phyloP scores from a whole-genome alignment of 2,888 invertebrate genomes.

The Tachina fera region DNA sequence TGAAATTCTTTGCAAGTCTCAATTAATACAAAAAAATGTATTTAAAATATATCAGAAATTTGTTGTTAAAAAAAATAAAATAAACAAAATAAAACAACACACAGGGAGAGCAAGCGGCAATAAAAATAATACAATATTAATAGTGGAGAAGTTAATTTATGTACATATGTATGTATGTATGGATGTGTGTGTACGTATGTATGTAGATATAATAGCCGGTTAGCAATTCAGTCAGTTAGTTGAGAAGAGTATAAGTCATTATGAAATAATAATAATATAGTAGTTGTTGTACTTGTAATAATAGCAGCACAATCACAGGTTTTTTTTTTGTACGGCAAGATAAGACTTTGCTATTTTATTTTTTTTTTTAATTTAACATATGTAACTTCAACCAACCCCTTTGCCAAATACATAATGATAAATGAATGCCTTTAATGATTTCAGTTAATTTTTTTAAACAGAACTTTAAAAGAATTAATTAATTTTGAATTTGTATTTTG shows the following conservation, averaged over 20 bases:
- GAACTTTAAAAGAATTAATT: background rate
- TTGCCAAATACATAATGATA: conserved; percentile 7
- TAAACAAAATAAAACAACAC: conserved; percentile 49
- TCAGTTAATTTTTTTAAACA: background rate
- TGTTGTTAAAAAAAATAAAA: conserved; percentile 57
- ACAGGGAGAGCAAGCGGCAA: conserved; percentile 28
- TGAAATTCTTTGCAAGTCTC: conserved; percentile 65
- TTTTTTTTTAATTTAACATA: conserved; percentile 25
- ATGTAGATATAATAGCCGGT: conserved; percentile 37
- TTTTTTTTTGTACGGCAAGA: conserved; percentile 43
- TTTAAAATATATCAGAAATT: conserved; percentile 40
- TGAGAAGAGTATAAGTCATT: conserved; percentile 32
- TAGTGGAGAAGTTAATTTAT: conserved; percentile 43
- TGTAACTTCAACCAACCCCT: conserved; percentile 33
- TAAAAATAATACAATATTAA: conserved; percentile 41
- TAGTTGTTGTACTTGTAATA: conserved; percentile 41
- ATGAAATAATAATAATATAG: conserved; percentile 13
- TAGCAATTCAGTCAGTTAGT: conserved; percentile 7
- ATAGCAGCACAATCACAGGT: conserved; percentile 31
- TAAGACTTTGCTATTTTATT: conserved; percentile 20
- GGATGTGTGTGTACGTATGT: background rate
- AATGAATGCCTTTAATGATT: background rate
- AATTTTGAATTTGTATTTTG: too few species aligned
- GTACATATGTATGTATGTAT: background rate
- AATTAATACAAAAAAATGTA: conserved; percentile 53